These are phyloP conservation scores for Anisognathus igniventris DNA, from an alignment of 2,797 vertebrate genomes.

Conservation along the genomic window DNA sequence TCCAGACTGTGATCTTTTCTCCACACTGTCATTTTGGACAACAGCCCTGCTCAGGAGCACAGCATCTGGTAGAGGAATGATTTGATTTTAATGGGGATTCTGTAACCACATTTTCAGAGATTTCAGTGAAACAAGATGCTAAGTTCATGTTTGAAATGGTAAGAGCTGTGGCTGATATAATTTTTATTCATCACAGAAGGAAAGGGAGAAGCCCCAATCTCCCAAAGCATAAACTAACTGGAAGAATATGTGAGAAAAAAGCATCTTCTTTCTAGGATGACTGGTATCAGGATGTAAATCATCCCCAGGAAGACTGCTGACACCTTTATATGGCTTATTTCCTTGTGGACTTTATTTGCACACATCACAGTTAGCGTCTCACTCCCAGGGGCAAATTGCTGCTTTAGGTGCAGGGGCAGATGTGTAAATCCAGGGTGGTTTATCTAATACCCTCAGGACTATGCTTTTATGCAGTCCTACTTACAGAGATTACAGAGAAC, in stretches of 20 bases:
- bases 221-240: background rate
- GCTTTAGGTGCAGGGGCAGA: background rate
- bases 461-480: background rate
- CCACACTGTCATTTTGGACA: background rate
- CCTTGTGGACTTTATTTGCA: background rate
- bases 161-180: background rate
- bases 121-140: background rate
- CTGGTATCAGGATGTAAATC: background rate
- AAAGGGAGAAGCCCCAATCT: background rate
- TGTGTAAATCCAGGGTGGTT: background rate
- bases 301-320: background rate
- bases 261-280: background rate
- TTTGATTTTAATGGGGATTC: background rate
- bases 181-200: background rate
- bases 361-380: background rate
- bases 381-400: background rate
- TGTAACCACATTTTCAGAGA: background rate
- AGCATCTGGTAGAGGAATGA: constrained; percentile 21
- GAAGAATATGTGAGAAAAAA: background rate
- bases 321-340: background rate
- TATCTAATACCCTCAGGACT: background rate
- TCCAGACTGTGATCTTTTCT: constrained; percentile 41
- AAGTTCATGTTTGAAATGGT: background rate
- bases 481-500: background rate
- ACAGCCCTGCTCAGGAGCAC: background rate